Percentiles rank a stretch among this genome's conserved stretches.
Conservation (phyloP, 2,797 vertebrate species). For the Ceryle rudis region DNA sequence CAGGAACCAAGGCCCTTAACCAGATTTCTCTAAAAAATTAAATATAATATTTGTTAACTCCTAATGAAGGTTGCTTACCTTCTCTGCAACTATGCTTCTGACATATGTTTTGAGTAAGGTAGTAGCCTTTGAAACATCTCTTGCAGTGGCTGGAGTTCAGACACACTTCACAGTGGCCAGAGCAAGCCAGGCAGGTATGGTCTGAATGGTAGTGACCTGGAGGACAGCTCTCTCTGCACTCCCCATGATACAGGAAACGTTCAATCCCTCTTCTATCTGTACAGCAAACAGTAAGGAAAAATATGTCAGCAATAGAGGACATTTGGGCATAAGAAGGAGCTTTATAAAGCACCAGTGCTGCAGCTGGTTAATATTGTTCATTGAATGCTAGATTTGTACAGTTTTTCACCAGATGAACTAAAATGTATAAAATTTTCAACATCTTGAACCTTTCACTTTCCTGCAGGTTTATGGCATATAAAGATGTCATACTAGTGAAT, state of each 20-base stretch:
- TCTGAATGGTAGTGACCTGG: constrained; percentile 78
- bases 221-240: constrained; percentile 87
- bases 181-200: constrained; percentile 81
- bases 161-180: constrained; percentile 84
- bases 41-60: background rate
- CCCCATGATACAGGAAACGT: constrained; percentile 81
- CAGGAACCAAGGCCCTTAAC: background rate
- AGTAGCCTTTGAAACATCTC: constrained; percentile 80
- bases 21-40: background rate
- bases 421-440: background rate
- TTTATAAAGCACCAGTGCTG: background rate
- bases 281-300: background rate
- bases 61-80: constrained; percentile 79
- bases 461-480: background rate
- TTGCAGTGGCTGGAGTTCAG: constrained; percentile 74
- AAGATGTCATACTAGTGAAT: background rate
- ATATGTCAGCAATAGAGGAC: background rate
- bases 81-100: constrained; percentile 79
- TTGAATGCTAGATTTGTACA: background rate
- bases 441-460: background rate
- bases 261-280: constrained; percentile 82
- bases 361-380: background rate
- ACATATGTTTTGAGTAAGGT: constrained; percentile 78
- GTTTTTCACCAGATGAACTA: background rate
- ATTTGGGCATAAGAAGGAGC: background rate